phyloP scores from a whole-genome alignment of 2,797 vertebrate genomes.

The Anguilla obscura region DNA sequence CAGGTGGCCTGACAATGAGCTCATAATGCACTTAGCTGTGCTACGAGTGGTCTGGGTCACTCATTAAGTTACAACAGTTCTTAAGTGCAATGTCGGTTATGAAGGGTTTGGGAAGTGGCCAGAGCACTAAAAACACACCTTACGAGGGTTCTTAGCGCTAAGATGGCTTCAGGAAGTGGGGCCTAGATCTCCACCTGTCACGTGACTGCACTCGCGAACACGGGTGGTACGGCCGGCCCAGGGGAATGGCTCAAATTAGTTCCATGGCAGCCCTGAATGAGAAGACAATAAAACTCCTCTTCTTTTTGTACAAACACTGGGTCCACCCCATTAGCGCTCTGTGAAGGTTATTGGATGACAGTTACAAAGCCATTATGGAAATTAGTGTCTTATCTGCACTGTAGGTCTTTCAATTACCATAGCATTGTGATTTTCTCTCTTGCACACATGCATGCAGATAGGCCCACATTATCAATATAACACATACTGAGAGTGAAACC shows the following conservation, averaged over 20 bases:
- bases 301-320: slow-evolving; percentile 60
- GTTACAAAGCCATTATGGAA: slow-evolving; percentile 78
- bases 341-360: slow-evolving; percentile 73
- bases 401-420: slow-evolving; percentile 49
- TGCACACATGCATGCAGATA: slow-evolving; percentile 6
- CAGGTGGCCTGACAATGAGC: too few species aligned
- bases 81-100: too few species aligned
- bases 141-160: too few species aligned
- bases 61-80: too few species aligned
- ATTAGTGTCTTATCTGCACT: slow-evolving; percentile 67
- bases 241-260: slow-evolving; percentile 45
- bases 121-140: too few species aligned
- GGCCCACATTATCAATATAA: slow-evolving; percentile 21
- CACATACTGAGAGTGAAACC: slow-evolving; percentile 8
- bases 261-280: slow-evolving; percentile 40
- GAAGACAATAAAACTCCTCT: neutral
- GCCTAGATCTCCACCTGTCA: neutral
- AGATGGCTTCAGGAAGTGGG: neutral
- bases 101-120: too few species aligned
- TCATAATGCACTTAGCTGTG: too few species aligned
- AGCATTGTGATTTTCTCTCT: slow-evolving; percentile 25
- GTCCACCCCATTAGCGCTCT: slow-evolving; percentile 69
- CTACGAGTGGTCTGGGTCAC: too few species aligned
- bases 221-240: slow-evolving; percentile 31
- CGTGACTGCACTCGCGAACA: neutral